Conservation (phyloP, 2,797 vertebrate species). For the Pangasius larnaudii region DNA sequence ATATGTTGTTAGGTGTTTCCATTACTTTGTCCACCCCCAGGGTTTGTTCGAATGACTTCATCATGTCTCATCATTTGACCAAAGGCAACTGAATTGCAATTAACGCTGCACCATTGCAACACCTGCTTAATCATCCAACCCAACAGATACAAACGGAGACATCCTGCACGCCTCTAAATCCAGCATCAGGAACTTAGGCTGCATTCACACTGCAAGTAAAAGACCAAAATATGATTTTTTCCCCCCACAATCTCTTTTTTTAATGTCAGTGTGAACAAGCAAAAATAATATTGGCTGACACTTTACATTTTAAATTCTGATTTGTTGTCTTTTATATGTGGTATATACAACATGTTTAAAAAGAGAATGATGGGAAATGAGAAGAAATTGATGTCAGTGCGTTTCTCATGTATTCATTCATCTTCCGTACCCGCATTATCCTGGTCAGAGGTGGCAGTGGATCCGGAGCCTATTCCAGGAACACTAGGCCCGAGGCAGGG, state of each 20-base stretch:
- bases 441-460: background rate
- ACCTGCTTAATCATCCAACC: constrained; percentile 18
- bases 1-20: background rate
- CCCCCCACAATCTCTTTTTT: background rate
- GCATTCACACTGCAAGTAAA: background rate
- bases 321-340: background rate
- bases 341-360: background rate
- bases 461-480: background rate
- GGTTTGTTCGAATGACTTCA: constrained; percentile 1
- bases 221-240: background rate
- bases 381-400: background rate
- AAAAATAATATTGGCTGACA: background rate
- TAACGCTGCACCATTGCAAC: background rate
- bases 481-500: background rate
- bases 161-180: constrained; percentile 19
- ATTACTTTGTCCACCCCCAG: constrained; percentile 1
- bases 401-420: background rate
- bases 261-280: background rate
- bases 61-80: background rate
- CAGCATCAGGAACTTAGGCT: constrained; percentile 3
- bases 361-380: background rate
- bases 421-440: background rate
- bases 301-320: background rate
- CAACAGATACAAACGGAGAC: background rate
- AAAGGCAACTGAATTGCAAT: background rate